Base-by-base conservation (phyloP, 2,797 vertebrate species). In the Gambusia yucatana region DNA sequence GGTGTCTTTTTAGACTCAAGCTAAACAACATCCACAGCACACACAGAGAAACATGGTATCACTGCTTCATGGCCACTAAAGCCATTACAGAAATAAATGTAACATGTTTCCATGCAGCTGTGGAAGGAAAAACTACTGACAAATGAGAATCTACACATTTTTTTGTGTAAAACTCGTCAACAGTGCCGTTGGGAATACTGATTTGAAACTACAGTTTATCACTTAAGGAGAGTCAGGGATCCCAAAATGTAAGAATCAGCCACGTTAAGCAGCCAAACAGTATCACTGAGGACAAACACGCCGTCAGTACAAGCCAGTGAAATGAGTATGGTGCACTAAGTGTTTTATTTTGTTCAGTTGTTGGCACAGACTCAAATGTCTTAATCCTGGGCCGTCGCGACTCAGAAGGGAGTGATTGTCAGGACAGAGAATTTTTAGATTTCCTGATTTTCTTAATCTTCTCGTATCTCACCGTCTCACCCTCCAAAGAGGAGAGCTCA, bases 401-500 rank as follows among this genome's bases (percentile, higher is more conserved):
- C 85, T 86, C 77, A 78, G 85, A 84, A 7, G 82, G 77, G 30
- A 80, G 85, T 93, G 86, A 86, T 88, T 88, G 92, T 93, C 94
- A 95, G 84, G 90, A 92, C 9, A 94, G 86, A 57, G 82, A 85
- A 74, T 92, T 93, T 82, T 77, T 86, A 46, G 76, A 83, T 82
- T 93, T 95, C 83, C 82, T 92, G 67, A 90, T 84, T 88, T 92
- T 95, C 89, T 91, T 95, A 16, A 92, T 82, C 82, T 90, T 96
- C 69, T 96, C 95, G 50, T 96, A 91, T 30, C 90, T 89, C 33
- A 94, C 85, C 0, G 95, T 94, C 75, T 96, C 94, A 0, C 86
- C 91, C 81, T 95, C 93, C 86, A 96, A 69, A 46, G 87, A 92
- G 5, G 94, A 94, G 72, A 96, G 92, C 87, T 96, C 94, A 0